Evolutionary conservation across 2,888 invertebrate species (phyloP).

Genomic region (Dynastes tityus): DNA sequence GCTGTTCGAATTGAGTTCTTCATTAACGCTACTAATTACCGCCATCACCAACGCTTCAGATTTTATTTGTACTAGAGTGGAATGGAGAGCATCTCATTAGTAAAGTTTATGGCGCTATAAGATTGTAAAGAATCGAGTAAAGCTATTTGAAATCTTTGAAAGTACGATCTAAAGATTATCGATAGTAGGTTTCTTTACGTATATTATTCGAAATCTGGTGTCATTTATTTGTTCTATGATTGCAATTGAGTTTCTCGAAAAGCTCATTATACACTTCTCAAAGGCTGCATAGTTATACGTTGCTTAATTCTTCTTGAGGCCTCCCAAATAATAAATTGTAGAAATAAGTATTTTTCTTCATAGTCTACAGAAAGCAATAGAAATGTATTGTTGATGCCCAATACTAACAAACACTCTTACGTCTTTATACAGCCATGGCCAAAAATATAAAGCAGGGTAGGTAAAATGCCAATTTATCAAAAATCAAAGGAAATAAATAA

Average conservation of each 20-base stretch:
- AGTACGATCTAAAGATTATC: not conserved
- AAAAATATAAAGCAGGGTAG: no score
- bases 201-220: not conserved
- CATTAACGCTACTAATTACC: slow-evolving; percentile 34
- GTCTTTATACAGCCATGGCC: no score
- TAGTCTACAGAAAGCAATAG: not conserved
- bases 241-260: not conserved
- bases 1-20: slow-evolving; percentile 23
- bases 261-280: not conserved
- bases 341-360: not conserved
- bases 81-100: slow-evolving; percentile 23
- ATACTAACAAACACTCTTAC: no score
- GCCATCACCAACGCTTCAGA: slow-evolving; percentile 12
- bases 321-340: no score
- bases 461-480: no score
- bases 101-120: slow-evolving; percentile 16
- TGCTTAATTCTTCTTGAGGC: not conserved
- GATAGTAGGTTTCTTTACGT: not conserved
- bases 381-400: no score
- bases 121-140: not conserved
- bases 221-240: not conserved
- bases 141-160: not conserved
- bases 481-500: no score
- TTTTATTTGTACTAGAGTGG: slow-evolving; percentile 27
- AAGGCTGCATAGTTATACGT: not conserved